phyloP scores from a whole-genome alignment of 2,113 vertebrate genomes.

The Rhea pennata region DNA sequence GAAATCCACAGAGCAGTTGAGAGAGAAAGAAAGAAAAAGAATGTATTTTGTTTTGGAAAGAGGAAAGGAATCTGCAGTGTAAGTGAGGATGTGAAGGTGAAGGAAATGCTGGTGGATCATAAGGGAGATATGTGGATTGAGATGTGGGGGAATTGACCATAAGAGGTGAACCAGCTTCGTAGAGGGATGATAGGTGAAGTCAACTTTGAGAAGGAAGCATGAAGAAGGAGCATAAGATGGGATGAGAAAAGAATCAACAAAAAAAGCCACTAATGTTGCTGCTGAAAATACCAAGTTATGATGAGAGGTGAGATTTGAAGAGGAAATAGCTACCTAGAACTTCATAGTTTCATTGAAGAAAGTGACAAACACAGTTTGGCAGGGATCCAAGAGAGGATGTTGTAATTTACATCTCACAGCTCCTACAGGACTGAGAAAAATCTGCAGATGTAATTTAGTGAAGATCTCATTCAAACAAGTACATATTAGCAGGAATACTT shows the following conservation, averaged over 20 bases:
- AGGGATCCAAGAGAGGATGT: neutral
- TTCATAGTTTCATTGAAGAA: no score
- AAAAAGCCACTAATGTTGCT: neutral
- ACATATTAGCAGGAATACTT: slow-evolving; percentile 8
- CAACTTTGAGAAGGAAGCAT: neutral
- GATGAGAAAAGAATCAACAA: neutral
- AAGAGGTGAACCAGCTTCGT: neutral
- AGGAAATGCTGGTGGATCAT: neutral
- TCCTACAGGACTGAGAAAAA: slow-evolving; percentile 54
- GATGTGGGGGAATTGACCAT: neutral
- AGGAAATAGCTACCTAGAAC: no score
- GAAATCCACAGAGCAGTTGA: neutral
- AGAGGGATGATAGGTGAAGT: neutral
- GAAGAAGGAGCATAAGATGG: neutral
- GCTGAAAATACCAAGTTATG: slow-evolving; percentile 14
- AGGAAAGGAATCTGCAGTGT: neutral
- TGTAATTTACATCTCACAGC: slow-evolving; percentile 21
- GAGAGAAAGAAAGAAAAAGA: neutral
- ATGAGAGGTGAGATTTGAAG: no score
- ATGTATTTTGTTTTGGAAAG: neutral
- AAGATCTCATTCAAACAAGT: slow-evolving; percentile 5
- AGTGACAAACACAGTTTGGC: no score
- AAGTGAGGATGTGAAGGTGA: neutral
- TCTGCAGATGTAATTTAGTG: slow-evolving; percentile 8
- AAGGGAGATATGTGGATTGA: neutral